Evolutionary conservation across 2,113 vertebrate genomes (phyloP).

Genomic region (Apus apus): DNA sequence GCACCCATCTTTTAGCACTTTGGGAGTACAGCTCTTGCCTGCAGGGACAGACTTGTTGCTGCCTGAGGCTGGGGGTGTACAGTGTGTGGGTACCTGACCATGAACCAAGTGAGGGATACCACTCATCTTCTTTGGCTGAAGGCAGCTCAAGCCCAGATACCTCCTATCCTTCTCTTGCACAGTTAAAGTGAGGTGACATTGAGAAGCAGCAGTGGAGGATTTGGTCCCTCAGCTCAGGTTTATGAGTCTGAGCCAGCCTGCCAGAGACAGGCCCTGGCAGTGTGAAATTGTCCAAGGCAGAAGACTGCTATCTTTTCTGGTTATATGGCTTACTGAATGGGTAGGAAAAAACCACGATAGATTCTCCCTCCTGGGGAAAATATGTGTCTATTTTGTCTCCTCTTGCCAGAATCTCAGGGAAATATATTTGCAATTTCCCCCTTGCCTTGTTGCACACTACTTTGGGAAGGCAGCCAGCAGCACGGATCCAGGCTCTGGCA

Average conservation of each 20-base stretch:
- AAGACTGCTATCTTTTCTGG: not conserved
- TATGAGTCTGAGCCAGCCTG: not conserved
- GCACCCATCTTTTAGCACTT: not conserved
- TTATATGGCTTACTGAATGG: not conserved
- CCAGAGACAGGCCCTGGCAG: not conserved
- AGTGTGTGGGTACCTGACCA: rapidly evolving
- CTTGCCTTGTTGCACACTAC: not conserved
- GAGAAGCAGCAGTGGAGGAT: not conserved
- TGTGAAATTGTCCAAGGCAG: not conserved
- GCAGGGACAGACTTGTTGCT: not conserved
- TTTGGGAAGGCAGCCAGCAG: conserved; percentile 26
- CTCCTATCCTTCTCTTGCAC: not conserved
- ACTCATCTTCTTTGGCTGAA: not conserved
- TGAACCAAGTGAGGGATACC: not conserved
- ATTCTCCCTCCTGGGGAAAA: not conserved
- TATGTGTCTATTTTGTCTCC: not conserved
- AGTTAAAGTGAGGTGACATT: not conserved
- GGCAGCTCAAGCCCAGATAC: not conserved
- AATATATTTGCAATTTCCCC: not conserved
- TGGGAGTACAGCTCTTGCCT: not conserved
- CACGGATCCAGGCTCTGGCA: not conserved
- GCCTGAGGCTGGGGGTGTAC: not conserved
- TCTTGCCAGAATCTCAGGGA: not conserved
- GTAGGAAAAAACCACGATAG: not conserved
- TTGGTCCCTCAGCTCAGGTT: not conserved